Percentiles rank a stretch among this genome's conserved stretches.
Evolutionary conservation across 2,113 vertebrate species (phyloP).

Genomic region (Condylura cristata): DNA sequence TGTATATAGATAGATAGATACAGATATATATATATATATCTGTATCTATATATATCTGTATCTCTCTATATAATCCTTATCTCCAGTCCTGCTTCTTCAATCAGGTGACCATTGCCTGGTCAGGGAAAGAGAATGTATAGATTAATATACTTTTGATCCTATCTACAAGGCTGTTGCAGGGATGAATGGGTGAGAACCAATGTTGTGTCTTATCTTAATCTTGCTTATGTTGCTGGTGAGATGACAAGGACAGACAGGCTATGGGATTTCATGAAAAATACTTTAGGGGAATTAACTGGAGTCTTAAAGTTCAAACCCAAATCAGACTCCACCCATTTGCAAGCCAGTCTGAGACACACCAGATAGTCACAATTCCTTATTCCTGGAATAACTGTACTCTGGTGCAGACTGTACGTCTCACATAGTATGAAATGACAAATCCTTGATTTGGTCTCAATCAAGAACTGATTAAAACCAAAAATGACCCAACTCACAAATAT

Average conservation of each 20-base stretch:
- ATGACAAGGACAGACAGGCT: neutral
- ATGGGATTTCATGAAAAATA: neutral
- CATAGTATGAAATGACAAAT: neutral
- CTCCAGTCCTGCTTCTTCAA: conserved; percentile 9
- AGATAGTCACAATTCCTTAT: neutral
- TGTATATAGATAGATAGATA: too few relatives aligned
- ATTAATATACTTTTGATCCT: conserved; percentile 2
- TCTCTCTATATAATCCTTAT: neutral
- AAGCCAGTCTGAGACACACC: neutral
- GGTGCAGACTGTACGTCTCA: neutral
- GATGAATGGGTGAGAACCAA: neutral
- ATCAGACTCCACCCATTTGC: neutral
- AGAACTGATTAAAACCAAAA: neutral
- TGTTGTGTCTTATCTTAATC: neutral
- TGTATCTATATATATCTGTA: too few relatives aligned
- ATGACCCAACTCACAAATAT: neutral
- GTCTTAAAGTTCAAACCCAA: neutral
- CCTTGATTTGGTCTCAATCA: neutral
- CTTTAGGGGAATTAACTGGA: neutral
- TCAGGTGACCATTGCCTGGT: neutral
- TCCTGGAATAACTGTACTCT: neutral
- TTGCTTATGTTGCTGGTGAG: neutral
- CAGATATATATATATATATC: neutral
- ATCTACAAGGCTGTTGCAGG: conserved; percentile 26
- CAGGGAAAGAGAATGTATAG: neutral